Evolutionary conservation across 1,140 invertebrate species (phyloP).

Genomic region (Branchinecta lindahli): DNA sequence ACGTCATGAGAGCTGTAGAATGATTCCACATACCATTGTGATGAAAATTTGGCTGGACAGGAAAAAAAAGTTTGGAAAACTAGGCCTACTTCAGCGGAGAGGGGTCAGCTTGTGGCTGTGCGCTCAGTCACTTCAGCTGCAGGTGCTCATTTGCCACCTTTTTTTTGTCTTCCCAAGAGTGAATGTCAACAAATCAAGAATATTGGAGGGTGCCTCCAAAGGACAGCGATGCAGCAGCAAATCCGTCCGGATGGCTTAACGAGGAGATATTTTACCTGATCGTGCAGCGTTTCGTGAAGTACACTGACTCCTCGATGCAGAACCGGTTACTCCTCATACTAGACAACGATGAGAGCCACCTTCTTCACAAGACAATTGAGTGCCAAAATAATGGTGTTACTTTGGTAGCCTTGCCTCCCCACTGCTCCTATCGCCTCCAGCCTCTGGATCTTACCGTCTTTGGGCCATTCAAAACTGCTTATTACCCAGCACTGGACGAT

Average conservation of each 20-base stretch:
- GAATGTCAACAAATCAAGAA: too few relatives aligned
- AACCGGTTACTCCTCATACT: background rate
- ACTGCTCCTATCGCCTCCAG: background rate
- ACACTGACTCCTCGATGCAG: background rate
- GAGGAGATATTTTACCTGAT: background rate
- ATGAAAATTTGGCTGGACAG: too few relatives aligned
- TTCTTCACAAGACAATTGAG: background rate
- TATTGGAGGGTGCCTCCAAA: too few relatives aligned
- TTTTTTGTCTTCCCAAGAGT: too few relatives aligned
- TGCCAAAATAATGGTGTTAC: background rate
- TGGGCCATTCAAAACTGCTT: background rate
- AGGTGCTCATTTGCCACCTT: too few relatives aligned
- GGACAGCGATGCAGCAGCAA: background rate
- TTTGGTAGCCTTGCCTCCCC: background rate
- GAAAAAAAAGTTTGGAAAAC: too few relatives aligned
- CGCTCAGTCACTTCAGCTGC: too few relatives aligned
- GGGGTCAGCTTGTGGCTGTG: too few relatives aligned
- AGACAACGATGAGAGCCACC: background rate
- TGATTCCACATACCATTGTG: too few relatives aligned
- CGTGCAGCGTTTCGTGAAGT: constrained; percentile 1
- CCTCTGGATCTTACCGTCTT: background rate
- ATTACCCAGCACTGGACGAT: background rate
- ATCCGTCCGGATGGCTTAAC: background rate
- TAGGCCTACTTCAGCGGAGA: too few relatives aligned
- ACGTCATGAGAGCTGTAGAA: too few relatives aligned